A percentile compares a stretch with the other conserved stretches of the same genome.
Conservation (phyloP, 2,888 invertebrate genomes). For the Phytoseiulus persimilis region DNA sequence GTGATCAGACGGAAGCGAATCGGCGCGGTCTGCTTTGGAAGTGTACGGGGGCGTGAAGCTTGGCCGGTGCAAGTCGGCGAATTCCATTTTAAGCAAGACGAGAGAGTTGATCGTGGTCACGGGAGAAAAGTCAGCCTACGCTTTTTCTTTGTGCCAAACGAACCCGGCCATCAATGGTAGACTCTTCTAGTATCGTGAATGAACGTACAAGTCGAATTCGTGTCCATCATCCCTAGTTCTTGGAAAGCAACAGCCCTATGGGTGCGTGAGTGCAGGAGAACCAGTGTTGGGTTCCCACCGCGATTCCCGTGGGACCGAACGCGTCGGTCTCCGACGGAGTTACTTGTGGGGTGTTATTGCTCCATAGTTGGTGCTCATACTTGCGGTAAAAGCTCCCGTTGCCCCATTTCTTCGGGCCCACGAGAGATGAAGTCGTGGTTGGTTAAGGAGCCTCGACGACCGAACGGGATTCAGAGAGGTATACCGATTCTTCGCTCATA, state of each 20-base stretch:
- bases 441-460: no score
- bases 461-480: no score
- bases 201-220: neutral
- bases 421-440: no score
- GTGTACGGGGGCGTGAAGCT: neutral
- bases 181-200: neutral
- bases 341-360: no score
- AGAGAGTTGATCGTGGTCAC: neutral
- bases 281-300: neutral
- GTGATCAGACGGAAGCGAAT: neutral
- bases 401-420: no score
- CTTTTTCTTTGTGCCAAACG: neutral
- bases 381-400: no score
- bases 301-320: no score
- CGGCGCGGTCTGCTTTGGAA: neutral
- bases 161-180: neutral
- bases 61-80: neutral
- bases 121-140: neutral
- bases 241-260: neutral
- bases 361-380: no score
- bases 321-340: no score
- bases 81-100: slow-evolving; percentile 5
- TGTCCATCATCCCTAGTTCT: neutral
- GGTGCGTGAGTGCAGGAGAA: neutral
- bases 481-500: neutral